Evolutionary conservation across 2,113 vertebrate genomes (phyloP), one percentile per base, ranked within the genome.

Genomic region (Puffinus mauretanicus): DNA sequence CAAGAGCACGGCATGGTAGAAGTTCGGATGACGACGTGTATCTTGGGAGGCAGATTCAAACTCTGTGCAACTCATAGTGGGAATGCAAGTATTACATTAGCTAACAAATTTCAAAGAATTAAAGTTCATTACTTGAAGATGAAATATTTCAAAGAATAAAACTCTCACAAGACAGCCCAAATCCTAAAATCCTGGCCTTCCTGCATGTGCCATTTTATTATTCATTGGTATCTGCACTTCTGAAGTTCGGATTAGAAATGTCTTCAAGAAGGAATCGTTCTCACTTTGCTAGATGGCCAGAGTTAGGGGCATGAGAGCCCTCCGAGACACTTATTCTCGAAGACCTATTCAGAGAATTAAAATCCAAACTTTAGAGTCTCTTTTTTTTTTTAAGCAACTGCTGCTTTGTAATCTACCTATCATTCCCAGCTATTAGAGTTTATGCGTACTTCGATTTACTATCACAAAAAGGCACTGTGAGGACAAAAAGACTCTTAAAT

Each of bases 11-110:
- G 70, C 12, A 18, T 2, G 8, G 27, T 21, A 13, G 27, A 55
- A 71, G 20, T 15, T 15, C 1, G 0, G 26, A 44, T 49, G 36
- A 90, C 71, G 16, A n/a, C 5, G 0, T 13, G 0, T 4, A 27
- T 36, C 36, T 49, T 16, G 29, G 36, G 46, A 82, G 32, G 20
- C n/a, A 32, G 32, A 46, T 13, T 54, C 25, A 44, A 51, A 24
- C 32, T 30, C 73, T 20, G 3, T 36, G 19, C 15, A 66, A 26
- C 38, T 78, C 49, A 19, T 4, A 30, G 29, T 22, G 16, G 42
- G 47, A 89, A 71, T 16, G 12, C 10, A 78, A 83, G 7, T 16
- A 34, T 55, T 82, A 47, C 19, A 22, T 21, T 32, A 81, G 77
- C 14, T 36, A 57, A 61, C 8, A 49, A 16, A 46, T 32, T 44